Evolutionary conservation across 2,113 vertebrate genomes (phyloP).

Genomic region (Shinisaurus crocodilurus): DNA sequence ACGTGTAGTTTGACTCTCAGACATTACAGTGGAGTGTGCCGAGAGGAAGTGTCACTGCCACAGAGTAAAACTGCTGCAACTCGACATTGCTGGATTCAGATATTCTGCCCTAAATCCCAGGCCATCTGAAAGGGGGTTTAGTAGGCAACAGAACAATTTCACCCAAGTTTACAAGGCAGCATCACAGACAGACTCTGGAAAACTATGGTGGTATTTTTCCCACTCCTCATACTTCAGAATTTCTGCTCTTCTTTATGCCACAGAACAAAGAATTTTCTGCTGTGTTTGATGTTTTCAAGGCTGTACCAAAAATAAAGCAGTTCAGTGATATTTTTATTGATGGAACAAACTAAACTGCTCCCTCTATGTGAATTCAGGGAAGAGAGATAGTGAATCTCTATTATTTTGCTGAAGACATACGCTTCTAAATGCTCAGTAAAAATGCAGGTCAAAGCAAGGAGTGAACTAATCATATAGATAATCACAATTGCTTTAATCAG

Average conservation of each 20-base stretch:
- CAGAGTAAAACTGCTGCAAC: background rate
- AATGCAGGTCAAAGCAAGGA: conserved; percentile 18
- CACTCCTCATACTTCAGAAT: background rate
- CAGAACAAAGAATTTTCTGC: conserved; percentile 23
- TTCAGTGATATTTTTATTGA: background rate
- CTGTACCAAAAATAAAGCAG: conserved; percentile 29
- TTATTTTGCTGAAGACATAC: conserved; percentile 1
- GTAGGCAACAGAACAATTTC: background rate
- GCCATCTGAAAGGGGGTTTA: background rate
- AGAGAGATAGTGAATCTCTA: background rate
- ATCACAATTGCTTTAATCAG: conserved; percentile 39
- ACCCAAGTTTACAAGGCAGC: background rate
- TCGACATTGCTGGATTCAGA: background rate
- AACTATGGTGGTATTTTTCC: conserved; percentile 32
- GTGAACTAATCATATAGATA: conserved; percentile 21
- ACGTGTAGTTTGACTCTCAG: background rate
- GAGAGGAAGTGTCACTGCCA: background rate
- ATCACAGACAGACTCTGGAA: conserved; percentile 45
- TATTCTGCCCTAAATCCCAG: background rate
- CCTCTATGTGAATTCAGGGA: background rate
- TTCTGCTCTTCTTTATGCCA: conserved; percentile 26
- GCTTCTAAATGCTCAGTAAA: conserved; percentile 28
- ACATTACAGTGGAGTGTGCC: background rate
- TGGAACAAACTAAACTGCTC: conserved; percentile 1
- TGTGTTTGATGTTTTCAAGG: conserved; percentile 26